Percentiles rank a stretch among this genome's conserved stretches.
Evolutionary conservation across 37 sponge, comb jelly and placozoan genomes (phyloP).

Genomic region (Aplysina aerophoba): DNA sequence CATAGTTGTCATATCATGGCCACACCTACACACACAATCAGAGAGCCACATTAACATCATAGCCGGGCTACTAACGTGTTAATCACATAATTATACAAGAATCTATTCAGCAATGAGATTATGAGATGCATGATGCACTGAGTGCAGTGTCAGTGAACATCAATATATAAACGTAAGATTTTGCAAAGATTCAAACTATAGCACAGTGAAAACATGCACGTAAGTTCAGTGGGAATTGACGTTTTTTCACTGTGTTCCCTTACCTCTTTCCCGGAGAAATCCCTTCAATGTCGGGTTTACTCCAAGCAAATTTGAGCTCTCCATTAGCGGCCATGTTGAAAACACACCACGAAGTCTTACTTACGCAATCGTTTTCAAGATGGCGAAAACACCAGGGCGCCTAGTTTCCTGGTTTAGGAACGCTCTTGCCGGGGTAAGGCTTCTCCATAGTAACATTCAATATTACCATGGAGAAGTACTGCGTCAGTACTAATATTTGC

Average conservation of each 20-base stretch:
- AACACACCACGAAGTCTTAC: not conserved
- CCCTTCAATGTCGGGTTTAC: constrained; percentile 2
- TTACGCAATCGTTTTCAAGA: not conserved
- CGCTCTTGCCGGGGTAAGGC: constrained; percentile 65
- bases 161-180: no score
- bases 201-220: no score
- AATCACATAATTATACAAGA: no score
- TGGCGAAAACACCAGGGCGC: constrained; percentile 60
- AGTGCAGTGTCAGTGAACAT: no score
- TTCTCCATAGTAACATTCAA: not conserved
- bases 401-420: constrained; percentile 64
- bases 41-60: no score
- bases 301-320: constrained; percentile 41
- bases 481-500: no score
- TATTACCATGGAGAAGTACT: no score
- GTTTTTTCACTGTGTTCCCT: not conserved
- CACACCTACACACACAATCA: constrained; percentile 40
- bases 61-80: no score
- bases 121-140: no score
- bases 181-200: no score
- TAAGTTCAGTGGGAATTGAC: not conserved
- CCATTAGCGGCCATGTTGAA: not conserved
- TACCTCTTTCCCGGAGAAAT: not conserved
- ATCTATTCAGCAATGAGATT: no score
- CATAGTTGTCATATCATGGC: constrained; percentile 46